Conservation (phyloP, 2,113 vertebrate genomes). For the Chlamydotis undulata region DNA sequence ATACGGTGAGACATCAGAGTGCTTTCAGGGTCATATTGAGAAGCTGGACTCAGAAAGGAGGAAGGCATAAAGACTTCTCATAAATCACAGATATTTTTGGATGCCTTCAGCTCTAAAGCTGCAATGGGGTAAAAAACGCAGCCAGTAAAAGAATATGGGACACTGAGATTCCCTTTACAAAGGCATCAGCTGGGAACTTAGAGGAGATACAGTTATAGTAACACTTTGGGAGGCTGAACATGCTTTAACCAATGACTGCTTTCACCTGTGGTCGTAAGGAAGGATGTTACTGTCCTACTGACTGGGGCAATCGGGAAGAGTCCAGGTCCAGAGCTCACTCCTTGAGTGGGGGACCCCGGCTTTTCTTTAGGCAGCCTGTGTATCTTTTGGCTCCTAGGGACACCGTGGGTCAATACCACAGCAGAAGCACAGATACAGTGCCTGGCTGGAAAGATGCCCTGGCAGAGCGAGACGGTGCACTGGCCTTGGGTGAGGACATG, state of each 20-base stretch:
- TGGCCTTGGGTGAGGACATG: slow-evolving; percentile 8
- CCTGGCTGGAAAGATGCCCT: not conserved
- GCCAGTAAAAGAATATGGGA: not conserved
- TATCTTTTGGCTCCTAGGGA: not conserved
- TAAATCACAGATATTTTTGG: not conserved
- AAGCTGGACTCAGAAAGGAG: not conserved
- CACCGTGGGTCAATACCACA: not conserved
- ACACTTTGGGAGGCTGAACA: not conserved
- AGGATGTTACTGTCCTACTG: not conserved
- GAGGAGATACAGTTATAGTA: not conserved
- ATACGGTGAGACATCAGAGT: not conserved
- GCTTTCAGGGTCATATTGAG: not conserved
- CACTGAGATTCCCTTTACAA: not conserved
- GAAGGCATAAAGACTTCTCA: not conserved
- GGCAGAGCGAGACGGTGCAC: not conserved
- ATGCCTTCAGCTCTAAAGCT: not conserved
- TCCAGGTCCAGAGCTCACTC: not conserved
- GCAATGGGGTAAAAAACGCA: not conserved
- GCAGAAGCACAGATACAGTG: not conserved
- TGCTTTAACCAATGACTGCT: not conserved
- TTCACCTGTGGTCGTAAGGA: not conserved
- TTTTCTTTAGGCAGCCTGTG: not conserved
- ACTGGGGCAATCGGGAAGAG: not conserved
- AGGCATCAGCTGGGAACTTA: not conserved
- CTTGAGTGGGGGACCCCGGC: not conserved